These are phyloP conservation scores for Perca fluviatilis DNA, from an alignment of 2,113 vertebrate species.

Conservation along the genomic window DNA sequence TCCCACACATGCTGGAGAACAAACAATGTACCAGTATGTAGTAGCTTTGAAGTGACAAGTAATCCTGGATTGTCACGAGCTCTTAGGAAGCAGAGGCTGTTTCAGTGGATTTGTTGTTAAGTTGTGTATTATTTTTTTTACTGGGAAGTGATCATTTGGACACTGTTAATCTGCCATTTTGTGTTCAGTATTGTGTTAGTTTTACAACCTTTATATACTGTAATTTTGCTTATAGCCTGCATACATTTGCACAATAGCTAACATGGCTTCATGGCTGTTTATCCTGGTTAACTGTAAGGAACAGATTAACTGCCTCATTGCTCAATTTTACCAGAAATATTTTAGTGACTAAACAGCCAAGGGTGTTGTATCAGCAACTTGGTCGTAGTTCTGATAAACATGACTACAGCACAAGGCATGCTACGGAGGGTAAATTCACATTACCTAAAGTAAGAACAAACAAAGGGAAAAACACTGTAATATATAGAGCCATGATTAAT, in stretches of 20 bases:
- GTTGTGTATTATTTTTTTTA: background rate
- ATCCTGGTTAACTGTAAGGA: too few relatives aligned
- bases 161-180: background rate
- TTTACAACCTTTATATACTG: background rate
- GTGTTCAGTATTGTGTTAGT: background rate
- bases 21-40: background rate
- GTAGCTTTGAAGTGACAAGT: background rate
- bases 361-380: too few relatives aligned
- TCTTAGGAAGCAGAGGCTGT: background rate
- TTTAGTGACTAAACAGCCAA: too few relatives aligned
- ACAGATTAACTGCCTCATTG: too few relatives aligned
- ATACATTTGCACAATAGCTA: background rate
- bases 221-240: background rate
- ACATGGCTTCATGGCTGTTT: too few relatives aligned
- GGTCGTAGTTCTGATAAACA: too few relatives aligned
- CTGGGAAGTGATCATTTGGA: background rate
- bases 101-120: background rate
- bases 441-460: too few relatives aligned
- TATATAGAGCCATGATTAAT: too few relatives aligned
- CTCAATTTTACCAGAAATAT: too few relatives aligned
- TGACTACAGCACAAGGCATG: too few relatives aligned
- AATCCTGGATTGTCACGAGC: background rate
- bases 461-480: too few relatives aligned
- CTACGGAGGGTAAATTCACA: too few relatives aligned
- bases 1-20: slow-evolving; percentile 90